Evolutionary conservation across 2,797 vertebrate species (phyloP).

Genomic region (Pseudomugil tenellus): DNA sequence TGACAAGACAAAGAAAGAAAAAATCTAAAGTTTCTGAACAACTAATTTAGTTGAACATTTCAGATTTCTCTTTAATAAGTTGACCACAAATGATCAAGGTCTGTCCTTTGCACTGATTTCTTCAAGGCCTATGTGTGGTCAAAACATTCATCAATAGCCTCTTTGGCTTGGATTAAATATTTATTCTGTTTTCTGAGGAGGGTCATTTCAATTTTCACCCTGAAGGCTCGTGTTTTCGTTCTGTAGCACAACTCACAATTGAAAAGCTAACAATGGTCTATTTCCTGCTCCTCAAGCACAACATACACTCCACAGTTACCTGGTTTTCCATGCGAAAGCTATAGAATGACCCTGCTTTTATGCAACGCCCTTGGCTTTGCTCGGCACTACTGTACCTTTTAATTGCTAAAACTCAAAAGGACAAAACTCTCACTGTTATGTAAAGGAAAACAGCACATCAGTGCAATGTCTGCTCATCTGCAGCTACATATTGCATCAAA

Average conservation of each 20-base stretch:
- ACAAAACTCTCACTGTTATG: slow-evolving; percentile 34
- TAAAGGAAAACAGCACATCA: slow-evolving; percentile 10
- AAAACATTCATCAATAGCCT: slow-evolving; percentile 58
- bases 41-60: slow-evolving; percentile 61
- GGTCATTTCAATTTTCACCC: slow-evolving; percentile 69
- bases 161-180: slow-evolving; percentile 74
- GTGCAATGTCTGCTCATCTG: background rate
- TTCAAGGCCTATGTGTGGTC: slow-evolving; percentile 48
- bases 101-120: slow-evolving; percentile 61
- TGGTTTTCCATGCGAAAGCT: slow-evolving; percentile 52
- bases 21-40: slow-evolving; percentile 75
- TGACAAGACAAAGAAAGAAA: too few species aligned
- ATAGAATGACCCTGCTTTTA: slow-evolving; percentile 42
- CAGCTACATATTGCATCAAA: slow-evolving; percentile 31
- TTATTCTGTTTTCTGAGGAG: slow-evolving; percentile 70
- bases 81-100: slow-evolving; percentile 61
- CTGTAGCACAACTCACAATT: slow-evolving; percentile 62
- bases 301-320: slow-evolving; percentile 47
- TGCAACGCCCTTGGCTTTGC: slow-evolving; percentile 31
- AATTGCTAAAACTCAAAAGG: slow-evolving; percentile 29
- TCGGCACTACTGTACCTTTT: slow-evolving; percentile 1
- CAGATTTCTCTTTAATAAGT: slow-evolving; percentile 60
- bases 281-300: slow-evolving; percentile 56
- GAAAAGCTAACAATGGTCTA: slow-evolving; percentile 65
- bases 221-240: slow-evolving; percentile 43